Conservation (phyloP, 1,140 invertebrate species). For the Aphidius gifuensis region DNA sequence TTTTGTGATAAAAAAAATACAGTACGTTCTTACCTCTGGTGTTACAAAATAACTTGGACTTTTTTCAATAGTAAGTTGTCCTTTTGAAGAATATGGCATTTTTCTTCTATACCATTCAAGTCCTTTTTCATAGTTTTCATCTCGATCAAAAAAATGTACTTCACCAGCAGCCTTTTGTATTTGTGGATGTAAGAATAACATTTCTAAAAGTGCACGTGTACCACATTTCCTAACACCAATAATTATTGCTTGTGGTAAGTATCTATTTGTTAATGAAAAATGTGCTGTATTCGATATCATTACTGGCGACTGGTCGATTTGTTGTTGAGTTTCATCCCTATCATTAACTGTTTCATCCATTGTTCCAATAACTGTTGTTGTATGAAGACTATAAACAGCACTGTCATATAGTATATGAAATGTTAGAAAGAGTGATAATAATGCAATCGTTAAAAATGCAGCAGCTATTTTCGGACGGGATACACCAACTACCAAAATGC, state of each 20-base stretch:
- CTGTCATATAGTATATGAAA: conserved; percentile 80
- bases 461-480: conserved; percentile 76
- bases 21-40: conserved; percentile 69
- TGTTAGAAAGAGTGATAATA: conserved; percentile 74
- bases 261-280: conserved; percentile 50
- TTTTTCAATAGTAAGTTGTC: conserved; percentile 95
- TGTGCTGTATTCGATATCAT: conserved; percentile 47
- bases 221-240: conserved; percentile 93
- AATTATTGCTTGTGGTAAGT: conserved; percentile 79
- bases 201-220: conserved; percentile 88
- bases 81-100: conserved; percentile 87
- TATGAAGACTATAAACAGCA: conserved; percentile 74
- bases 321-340: conserved; percentile 31
- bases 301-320: conserved; percentile 34
- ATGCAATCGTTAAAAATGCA: conserved; percentile 71
- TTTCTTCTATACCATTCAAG: conserved; percentile 89
- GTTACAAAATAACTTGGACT: conserved; percentile 97
- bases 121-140: conserved; percentile 85
- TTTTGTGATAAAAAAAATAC: neutral
- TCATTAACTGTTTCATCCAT: conserved; percentile 33
- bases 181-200: conserved; percentile 89
- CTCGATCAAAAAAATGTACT: conserved; percentile 91
- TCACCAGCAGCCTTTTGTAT: conserved; percentile 90
- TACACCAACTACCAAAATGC: conserved; percentile 73
- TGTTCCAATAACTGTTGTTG: conserved; percentile 46